Percentiles rank a stretch among this genome's conserved stretches.
Evolutionary conservation across 2,113 vertebrate species (phyloP).

Genomic region (Oenanthe melanoleuca): DNA sequence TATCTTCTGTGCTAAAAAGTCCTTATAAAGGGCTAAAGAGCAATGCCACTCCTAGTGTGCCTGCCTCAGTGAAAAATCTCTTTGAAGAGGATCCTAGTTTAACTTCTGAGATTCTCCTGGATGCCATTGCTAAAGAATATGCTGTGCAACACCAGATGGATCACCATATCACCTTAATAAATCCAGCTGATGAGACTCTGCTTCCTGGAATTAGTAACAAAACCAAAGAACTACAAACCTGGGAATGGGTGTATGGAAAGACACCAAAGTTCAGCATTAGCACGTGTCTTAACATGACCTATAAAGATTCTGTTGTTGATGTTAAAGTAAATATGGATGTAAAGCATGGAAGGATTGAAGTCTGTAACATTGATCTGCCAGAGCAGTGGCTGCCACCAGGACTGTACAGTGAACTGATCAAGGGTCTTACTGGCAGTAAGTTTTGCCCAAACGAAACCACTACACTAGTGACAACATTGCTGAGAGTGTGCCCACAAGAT

Average conservation of each 20-base stretch:
- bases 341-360: slow-evolving; percentile 83
- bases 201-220: slow-evolving; percentile 82
- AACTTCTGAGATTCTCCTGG: slow-evolving; percentile 79
- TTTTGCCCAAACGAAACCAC: slow-evolving; percentile 80
- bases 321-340: slow-evolving; percentile 79
- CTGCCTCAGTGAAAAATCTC: slow-evolving; percentile 86
- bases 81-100: slow-evolving; percentile 83
- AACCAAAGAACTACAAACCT: slow-evolving; percentile 81
- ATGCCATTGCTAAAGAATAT: slow-evolving; percentile 82
- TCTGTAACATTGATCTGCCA: slow-evolving; percentile 76
- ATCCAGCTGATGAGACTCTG: slow-evolving; percentile 80
- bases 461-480: slow-evolving; percentile 30
- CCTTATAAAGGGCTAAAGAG: slow-evolving; percentile 84
- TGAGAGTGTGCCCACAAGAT: slow-evolving; percentile 62
- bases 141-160: slow-evolving; percentile 74
- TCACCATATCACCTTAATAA: slow-evolving; percentile 65
- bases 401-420: slow-evolving; percentile 71
- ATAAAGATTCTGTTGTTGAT: slow-evolving; percentile 50
- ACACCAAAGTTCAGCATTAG: slow-evolving; percentile 87
- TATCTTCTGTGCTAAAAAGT: slow-evolving; percentile 82
- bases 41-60: slow-evolving; percentile 90
- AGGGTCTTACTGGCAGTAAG: slow-evolving; percentile 77
- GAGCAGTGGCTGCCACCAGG: slow-evolving; percentile 79
- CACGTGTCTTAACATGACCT: slow-evolving; percentile 72
- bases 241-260: slow-evolving; percentile 94